Percentiles rank a stretch among this genome's conserved stretches.
Conservation (phyloP, 2,113 vertebrate genomes). For the Cryptomyrus ogoouensis region DNA sequence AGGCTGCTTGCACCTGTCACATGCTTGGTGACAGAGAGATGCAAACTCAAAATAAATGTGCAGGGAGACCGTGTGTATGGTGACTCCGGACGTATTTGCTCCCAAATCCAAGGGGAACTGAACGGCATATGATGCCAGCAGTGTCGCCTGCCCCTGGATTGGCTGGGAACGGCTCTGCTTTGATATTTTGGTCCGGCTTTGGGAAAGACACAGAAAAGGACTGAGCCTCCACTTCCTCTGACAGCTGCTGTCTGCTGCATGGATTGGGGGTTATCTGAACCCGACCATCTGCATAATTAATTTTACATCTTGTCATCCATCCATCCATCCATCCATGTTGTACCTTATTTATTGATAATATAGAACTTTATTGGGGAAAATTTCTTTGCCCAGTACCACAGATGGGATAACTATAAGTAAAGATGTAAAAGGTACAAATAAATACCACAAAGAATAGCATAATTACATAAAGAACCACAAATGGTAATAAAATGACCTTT, state of each 20-base stretch:
- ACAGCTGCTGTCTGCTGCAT: not conserved
- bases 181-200: not conserved
- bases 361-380: not conserved
- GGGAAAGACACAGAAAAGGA: not conserved
- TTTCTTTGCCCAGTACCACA: not conserved
- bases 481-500: not conserved
- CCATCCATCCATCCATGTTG: not conserved
- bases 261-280: not conserved
- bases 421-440: not conserved
- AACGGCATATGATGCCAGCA: not conserved
- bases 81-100: not conserved
- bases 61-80: not conserved
- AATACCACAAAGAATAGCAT: not conserved
- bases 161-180: not conserved
- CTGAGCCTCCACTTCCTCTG: not conserved
- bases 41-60: constrained; percentile 2
- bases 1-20: constrained; percentile 11
- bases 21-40: not conserved
- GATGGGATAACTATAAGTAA: not conserved
- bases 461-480: not conserved
- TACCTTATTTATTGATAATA: not conserved
- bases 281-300: not conserved
- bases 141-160: not conserved
- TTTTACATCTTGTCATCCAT: not conserved
- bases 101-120: not conserved